Evolutionary conservation across 2,888 invertebrate genomes (phyloP), one percentile per base, ranked within the genome.

Genomic region (Polymixis flavicincta): DNA sequence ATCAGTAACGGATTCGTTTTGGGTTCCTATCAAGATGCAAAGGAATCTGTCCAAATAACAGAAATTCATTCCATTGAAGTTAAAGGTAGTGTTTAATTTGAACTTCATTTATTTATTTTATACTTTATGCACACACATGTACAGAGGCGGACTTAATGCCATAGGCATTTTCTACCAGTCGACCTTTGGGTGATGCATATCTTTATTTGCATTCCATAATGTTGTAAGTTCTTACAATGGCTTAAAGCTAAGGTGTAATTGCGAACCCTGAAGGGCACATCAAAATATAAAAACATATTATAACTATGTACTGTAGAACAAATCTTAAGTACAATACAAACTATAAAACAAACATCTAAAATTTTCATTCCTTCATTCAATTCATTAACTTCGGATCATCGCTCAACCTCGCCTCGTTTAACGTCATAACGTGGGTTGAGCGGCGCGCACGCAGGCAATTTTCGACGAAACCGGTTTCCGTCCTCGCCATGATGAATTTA

Each of bases 401-500:
- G 13, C 48, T 69, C 75, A 72, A 28, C 71, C 59, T 57, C 50
- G 70, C 8, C 14, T 32, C 52, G 61, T 48, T 57, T 66, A 72
- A 71, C 83, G 83, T 75, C 75, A 66, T 69, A 59, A 32, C 72
- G 75, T 71, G 71, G 75, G 72, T 57, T 63, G 55, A 64, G 71
- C 37, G 37, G 48, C 74, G 76, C 78, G 13, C 71, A 74, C 82
- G 70, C 82, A 60, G 74, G 79, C 80, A 87, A 88, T 90, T 89
- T 90, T 88, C 87, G 85, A 85, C 74, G 59, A 79, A 91, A 91
- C 91, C 91, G 90, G 91, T 91, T 89, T 61, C 69, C 66, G 48
- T 42, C 55, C 66, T 50, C 78, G 59, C 71, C 77, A 70, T 78
- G 85, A 82, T 85, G 74, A 76, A 85, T 85, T 87, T 90, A 90